These are phyloP conservation scores for Fistularia commersonii DNA, from an alignment of 2,797 vertebrate species.

Conservation along the genomic window DNA sequence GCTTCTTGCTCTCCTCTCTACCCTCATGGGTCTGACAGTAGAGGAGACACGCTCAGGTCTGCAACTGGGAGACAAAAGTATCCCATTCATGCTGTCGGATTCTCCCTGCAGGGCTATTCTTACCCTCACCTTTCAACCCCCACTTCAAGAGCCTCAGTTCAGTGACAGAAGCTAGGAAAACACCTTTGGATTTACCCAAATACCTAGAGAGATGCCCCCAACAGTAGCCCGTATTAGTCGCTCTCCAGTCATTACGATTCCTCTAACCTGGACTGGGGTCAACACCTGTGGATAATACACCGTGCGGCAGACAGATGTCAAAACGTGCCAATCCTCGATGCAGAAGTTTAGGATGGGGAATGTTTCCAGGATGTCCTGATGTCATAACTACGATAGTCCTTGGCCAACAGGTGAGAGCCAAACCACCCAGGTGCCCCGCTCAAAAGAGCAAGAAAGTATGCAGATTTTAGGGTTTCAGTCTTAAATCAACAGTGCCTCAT, in stretches of 20 bases:
- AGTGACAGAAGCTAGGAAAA: conserved; percentile 67
- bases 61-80: conserved; percentile 48
- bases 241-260: too few species aligned
- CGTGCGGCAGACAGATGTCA: conserved; percentile 45
- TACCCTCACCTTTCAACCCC: conserved; percentile 8
- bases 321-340: conserved; percentile 39
- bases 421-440: conserved; percentile 22
- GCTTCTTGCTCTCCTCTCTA: conserved; percentile 42
- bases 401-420: conserved; percentile 27
- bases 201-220: conserved; percentile 32
- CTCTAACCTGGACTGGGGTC: conserved; percentile 31
- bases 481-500: too few species aligned
- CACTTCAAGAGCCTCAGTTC: conserved; percentile 34
- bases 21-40: conserved; percentile 50
- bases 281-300: conserved; percentile 56
- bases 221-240: conserved; percentile 35
- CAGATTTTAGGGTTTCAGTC: too few species aligned
- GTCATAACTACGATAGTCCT: conserved; percentile 6
- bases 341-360: conserved; percentile 16
- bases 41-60: conserved; percentile 20
- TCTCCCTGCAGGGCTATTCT: conserved; percentile 44
- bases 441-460: background rate
- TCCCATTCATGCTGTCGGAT: conserved; percentile 45
- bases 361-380: conserved; percentile 1
- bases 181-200: conserved; percentile 33